Evolutionary conservation across 2,888 invertebrate genomes (phyloP).

Genomic region (Lymantria dispar): DNA sequence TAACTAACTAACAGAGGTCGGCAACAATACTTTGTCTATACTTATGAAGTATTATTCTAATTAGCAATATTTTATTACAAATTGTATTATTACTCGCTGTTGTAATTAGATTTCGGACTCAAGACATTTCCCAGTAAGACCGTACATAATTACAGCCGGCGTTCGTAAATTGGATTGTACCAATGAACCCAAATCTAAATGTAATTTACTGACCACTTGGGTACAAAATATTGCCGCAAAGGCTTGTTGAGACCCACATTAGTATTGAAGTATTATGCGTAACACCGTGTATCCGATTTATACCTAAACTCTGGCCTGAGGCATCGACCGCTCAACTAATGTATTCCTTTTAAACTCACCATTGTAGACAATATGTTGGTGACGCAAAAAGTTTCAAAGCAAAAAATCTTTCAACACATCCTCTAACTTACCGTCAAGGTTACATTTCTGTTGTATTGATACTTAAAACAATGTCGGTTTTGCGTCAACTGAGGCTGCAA

Average conservation of each 20-base stretch:
- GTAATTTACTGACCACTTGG: conserved; percentile 9
- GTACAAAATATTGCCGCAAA: conserved; percentile 4
- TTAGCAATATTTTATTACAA: conserved; percentile 15
- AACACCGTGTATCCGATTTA: conserved; percentile 29
- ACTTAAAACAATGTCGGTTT: conserved; percentile 50
- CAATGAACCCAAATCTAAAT: conserved; percentile 18
- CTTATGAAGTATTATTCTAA: not conserved
- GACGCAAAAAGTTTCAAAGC: conserved; percentile 60
- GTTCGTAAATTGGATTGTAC: conserved; percentile 29
- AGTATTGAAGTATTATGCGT: conserved; percentile 28
- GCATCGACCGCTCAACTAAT: conserved; percentile 63
- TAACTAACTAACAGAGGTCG: too few relatives aligned
- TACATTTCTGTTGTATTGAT: conserved; percentile 43
- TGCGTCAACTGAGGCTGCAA: conserved; percentile 40
- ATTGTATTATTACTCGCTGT: conserved; percentile 21
- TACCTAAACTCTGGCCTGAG: conserved; percentile 34
- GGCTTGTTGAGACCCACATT: conserved; percentile 29
- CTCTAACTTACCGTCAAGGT: conserved; percentile 57
- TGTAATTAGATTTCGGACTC: conserved; percentile 27
- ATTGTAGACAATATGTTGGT: conserved; percentile 66
- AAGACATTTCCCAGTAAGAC: conserved; percentile 22
- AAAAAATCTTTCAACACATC: conserved; percentile 53
- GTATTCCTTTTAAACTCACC: conserved; percentile 70
- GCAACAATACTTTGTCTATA: not conserved
- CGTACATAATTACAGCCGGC: conserved; percentile 18